These are phyloP conservation scores for Silurus meridionalis DNA, from an alignment of 2,113 vertebrate species.

Conservation along the genomic window DNA sequence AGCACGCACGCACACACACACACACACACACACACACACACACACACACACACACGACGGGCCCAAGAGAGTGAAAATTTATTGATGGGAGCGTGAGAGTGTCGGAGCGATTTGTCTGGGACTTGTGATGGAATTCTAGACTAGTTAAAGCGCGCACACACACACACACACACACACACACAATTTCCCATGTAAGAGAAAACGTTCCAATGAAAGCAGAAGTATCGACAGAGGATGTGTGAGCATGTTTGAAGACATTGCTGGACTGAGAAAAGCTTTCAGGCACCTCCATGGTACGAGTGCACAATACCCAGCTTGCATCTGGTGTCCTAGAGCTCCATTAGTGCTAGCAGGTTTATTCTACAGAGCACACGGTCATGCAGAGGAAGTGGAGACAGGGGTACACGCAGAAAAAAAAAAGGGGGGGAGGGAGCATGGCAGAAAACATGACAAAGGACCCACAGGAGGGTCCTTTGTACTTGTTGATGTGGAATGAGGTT, in stretches of 20 bases:
- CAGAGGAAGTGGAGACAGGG: not conserved
- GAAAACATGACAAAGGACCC: conserved; percentile 25
- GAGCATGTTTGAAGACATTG: not conserved
- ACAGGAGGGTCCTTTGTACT: conserved; percentile 42
- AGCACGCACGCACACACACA: not conserved
- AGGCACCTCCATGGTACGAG: not conserved
- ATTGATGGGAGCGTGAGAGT: not conserved
- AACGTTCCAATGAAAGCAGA: not conserved
- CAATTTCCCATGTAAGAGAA: not conserved
- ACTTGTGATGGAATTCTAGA: not conserved
- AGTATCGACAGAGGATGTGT: not conserved
- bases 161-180: not conserved
- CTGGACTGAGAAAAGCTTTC: not conserved
- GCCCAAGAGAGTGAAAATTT: not conserved
- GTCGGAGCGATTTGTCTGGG: not conserved
- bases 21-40: not conserved
- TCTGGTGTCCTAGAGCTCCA: conserved; percentile 21
- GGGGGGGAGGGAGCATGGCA: not conserved
- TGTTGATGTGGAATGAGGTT: conserved; percentile 40
- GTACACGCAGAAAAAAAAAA: conserved; percentile 5
- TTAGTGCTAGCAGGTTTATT: conserved; percentile 24
- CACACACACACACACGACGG: not conserved
- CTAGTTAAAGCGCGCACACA: not conserved
- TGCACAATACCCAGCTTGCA: conserved; percentile 40
- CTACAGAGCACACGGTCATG: not conserved